Evolutionary conservation across 2,888 invertebrate genomes (phyloP).

Genomic region (Rotaria macrura): DNA sequence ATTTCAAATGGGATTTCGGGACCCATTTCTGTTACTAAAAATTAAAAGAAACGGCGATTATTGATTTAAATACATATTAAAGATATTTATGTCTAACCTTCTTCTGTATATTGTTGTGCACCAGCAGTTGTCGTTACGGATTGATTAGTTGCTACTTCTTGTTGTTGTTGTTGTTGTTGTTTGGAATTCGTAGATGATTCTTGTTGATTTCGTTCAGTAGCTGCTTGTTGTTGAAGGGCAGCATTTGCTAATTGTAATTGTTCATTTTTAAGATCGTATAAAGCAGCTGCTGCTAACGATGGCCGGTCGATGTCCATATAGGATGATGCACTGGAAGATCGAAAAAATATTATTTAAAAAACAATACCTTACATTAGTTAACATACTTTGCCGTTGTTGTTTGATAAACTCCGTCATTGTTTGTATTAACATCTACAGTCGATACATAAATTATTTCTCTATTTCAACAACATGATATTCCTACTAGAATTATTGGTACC

Average conservation of each 20-base stretch:
- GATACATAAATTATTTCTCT: too few relatives aligned
- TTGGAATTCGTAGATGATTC: neutral
- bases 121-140: neutral
- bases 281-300: neutral
- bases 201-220: neutral
- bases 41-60: neutral
- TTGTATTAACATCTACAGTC: neutral
- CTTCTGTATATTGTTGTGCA: neutral
- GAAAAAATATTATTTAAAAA: too few relatives aligned
- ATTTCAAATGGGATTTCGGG: slow-evolving; percentile 17
- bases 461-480: too few relatives aligned
- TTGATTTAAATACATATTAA: neutral
- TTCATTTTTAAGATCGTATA: slow-evolving; percentile 12
- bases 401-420: neutral
- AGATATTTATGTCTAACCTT: neutral
- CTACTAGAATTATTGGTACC: neutral
- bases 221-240: neutral
- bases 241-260: neutral
- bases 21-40: slow-evolving; percentile 16
- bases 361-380: too few relatives aligned
- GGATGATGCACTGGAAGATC: neutral
- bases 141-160: neutral
- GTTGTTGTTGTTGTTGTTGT: too few relatives aligned
- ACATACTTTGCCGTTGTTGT: neutral
- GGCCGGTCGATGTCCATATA: slow-evolving; percentile 14